Evolutionary conservation across 2,888 invertebrate genomes (phyloP).

Genomic region (Aphodius granarius): DNA sequence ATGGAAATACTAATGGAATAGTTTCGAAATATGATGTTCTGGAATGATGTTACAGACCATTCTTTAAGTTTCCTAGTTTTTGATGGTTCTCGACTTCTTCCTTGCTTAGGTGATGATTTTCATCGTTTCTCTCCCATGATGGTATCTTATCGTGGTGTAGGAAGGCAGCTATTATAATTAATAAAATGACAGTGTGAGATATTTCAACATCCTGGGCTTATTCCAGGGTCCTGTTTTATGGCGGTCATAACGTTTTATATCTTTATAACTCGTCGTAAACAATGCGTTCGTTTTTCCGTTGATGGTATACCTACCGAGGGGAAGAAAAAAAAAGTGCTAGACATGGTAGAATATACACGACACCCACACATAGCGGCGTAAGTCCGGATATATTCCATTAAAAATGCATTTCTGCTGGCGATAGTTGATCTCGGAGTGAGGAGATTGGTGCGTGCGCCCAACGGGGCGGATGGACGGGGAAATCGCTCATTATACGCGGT

Average conservation of each 20-base stretch:
- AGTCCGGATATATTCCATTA: slow-evolving; percentile 24
- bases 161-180: not conserved
- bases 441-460: not conserved
- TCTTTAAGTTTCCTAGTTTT: no score
- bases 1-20: not conserved
- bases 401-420: slow-evolving; percentile 14
- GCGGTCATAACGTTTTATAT: slow-evolving; percentile 20
- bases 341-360: not conserved
- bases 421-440: not conserved
- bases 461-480: slow-evolving; percentile 15
- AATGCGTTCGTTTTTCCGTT: not conserved
- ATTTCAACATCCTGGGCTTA: slow-evolving; percentile 20
- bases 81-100: no score
- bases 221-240: slow-evolving; percentile 20
- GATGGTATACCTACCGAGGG: not conserved
- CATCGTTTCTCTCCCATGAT: not conserved
- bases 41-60: no score
- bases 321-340: not conserved
- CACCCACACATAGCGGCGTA: not conserved
- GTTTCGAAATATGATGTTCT: not conserved
- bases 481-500: slow-evolving; percentile 25
- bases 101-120: not conserved
- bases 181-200: slow-evolving; percentile 21
- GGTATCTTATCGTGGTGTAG: not conserved
- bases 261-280: slow-evolving; percentile 22